These are phyloP conservation scores for Bellardia pandia DNA, from an alignment of 2,888 invertebrate genomes.

Conservation along the genomic window DNA sequence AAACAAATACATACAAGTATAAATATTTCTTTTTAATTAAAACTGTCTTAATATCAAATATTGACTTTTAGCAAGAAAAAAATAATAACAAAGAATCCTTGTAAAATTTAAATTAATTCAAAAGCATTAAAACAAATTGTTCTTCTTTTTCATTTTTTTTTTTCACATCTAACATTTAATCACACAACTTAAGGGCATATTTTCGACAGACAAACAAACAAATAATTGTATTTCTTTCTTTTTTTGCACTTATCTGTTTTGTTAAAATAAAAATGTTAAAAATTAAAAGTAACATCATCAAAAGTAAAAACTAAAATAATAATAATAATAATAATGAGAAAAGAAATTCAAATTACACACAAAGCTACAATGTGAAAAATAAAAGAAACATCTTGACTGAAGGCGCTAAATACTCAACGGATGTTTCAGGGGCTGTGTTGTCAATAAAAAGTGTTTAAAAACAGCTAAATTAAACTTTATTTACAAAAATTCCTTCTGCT, in stretches of 20 bases:
- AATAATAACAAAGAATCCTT: not conserved
- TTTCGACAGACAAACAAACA: conserved; percentile 50
- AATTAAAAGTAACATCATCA: conserved; percentile 53
- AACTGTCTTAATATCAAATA: not conserved
- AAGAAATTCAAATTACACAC: conserved; percentile 45
- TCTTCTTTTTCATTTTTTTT: not conserved
- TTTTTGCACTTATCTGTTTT: conserved; percentile 1
- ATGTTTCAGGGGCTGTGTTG: not conserved
- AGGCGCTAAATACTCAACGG: conserved; percentile 61
- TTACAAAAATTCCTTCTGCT: no score
- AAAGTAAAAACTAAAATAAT: conserved; percentile 21
- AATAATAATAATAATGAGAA: conserved; percentile 7
- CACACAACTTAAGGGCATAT: conserved; percentile 51
- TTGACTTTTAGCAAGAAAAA: not conserved
- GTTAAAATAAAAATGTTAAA: conserved; percentile 21
- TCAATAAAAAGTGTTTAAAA: not conserved
- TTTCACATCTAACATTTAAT: conserved; percentile 21
- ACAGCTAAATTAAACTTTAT: not conserved
- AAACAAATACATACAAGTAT: not conserved
- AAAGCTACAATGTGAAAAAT: conserved; percentile 30
- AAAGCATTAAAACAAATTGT: conserved; percentile 3
- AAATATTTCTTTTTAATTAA: conserved; percentile 15
- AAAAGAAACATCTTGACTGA: conserved; percentile 50
- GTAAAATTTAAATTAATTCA: conserved; percentile 48
- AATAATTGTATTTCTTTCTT: conserved; percentile 34